Evolutionary conservation across 2,113 vertebrate genomes (phyloP).

Genomic region (Crotalus helleri): DNA sequence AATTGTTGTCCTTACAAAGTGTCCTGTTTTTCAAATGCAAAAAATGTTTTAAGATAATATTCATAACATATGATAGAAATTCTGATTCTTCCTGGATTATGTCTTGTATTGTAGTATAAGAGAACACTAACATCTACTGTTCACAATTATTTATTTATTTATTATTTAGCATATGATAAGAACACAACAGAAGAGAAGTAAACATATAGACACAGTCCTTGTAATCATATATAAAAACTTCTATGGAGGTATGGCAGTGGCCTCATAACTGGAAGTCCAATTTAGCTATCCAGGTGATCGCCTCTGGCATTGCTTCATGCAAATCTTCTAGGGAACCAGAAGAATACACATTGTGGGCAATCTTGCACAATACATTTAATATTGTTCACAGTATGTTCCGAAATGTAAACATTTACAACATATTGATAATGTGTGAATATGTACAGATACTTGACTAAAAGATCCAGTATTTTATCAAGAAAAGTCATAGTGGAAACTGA

Average conservation of each 20-base stretch:
- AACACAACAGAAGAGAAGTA: neutral
- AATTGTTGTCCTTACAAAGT: slow-evolving; percentile 28
- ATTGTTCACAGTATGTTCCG: slow-evolving; percentile 28
- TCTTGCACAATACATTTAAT: neutral
- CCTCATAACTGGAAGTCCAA: neutral
- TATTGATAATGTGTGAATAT: slow-evolving; percentile 25
- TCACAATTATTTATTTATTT: slow-evolving; percentile 28
- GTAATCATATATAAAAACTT: neutral
- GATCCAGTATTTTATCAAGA: slow-evolving; percentile 28
- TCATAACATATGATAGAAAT: slow-evolving; percentile 13
- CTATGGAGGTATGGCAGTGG: neutral
- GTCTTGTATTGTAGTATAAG: slow-evolving; percentile 45
- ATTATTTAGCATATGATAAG: neutral
- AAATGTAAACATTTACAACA: slow-evolving; percentile 52
- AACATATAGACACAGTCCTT: neutral
- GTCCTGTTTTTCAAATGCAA: slow-evolving; percentile 31
- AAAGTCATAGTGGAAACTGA: slow-evolving; percentile 18
- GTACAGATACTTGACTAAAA: slow-evolving; percentile 29
- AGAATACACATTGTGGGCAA: neutral
- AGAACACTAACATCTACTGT: slow-evolving; percentile 44
- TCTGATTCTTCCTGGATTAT: slow-evolving; percentile 45
- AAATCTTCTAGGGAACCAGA: neutral
- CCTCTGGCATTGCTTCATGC: neutral
- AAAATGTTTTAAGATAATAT: slow-evolving; percentile 24
- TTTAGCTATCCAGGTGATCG: neutral